Conservation (phyloP, 2,888 invertebrate genomes). For the Papilio demoleus region DNA sequence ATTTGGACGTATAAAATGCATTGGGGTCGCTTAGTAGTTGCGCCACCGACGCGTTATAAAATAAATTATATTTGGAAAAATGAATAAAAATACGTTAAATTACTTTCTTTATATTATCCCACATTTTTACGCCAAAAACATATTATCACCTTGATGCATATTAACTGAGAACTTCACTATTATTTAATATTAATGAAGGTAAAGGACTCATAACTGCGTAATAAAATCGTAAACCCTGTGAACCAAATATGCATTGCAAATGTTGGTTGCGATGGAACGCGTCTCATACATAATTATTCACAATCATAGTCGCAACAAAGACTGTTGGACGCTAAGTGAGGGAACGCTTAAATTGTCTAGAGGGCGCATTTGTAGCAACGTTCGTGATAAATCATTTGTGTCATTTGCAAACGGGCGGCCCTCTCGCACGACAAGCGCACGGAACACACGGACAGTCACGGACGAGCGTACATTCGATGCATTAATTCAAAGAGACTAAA, state of each 20-base stretch:
- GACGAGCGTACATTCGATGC: constrained; percentile 5
- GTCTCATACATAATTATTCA: constrained; percentile 35
- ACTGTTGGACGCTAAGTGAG: constrained; percentile 44
- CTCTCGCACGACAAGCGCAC: constrained; percentile 24
- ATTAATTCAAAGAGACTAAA: constrained; percentile 2
- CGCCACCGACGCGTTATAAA: too few species aligned
- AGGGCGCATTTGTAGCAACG: constrained; percentile 47
- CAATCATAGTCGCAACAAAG: constrained; percentile 31
- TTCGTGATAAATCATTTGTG: constrained; percentile 48
- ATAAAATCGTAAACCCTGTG: background rate
- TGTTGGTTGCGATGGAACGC: constrained; percentile 6
- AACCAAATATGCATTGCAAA: constrained; percentile 19
- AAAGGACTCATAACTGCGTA: too few species aligned
- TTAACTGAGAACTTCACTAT: too few species aligned
- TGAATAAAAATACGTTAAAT: too few species aligned
- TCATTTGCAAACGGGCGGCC: constrained; percentile 35
- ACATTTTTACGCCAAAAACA: too few species aligned
- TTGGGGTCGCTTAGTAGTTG: too few species aligned
- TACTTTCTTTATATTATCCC: too few species aligned
- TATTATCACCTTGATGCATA: too few species aligned
- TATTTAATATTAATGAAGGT: too few species aligned
- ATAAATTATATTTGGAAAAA: too few species aligned
- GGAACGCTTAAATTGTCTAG: constrained; percentile 45
- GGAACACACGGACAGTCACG: background rate
- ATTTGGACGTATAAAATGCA: too few species aligned